These are phyloP conservation scores for Drosophila meridionalis DNA, from an alignment of 2,888 invertebrate genomes.

Conservation along the genomic window DNA sequence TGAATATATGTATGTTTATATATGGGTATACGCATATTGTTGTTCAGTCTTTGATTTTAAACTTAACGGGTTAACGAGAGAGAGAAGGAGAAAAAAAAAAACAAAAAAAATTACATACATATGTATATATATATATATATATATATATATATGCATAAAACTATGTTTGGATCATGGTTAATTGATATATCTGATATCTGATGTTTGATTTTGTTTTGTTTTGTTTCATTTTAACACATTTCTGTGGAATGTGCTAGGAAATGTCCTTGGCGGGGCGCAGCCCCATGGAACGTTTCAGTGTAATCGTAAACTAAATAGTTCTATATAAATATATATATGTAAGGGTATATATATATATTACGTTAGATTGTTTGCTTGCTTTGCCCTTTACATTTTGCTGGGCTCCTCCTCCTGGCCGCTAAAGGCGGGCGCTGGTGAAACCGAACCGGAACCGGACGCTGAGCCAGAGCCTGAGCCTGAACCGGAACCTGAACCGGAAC, in stretches of 20 bases:
- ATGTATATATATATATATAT: slow-evolving; percentile 19
- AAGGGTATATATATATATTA: slow-evolving; percentile 6
- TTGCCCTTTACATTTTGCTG: slow-evolving; percentile 36
- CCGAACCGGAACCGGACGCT: slow-evolving; percentile 45
- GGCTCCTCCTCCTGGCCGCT: slow-evolving; percentile 50
- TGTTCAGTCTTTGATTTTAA: slow-evolving; percentile 75
- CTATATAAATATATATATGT: slow-evolving; percentile 20
- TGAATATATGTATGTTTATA: slow-evolving; percentile 30
- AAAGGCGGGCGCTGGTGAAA: slow-evolving; percentile 43
- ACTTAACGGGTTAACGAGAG: slow-evolving; percentile 69
- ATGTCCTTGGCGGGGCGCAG: slow-evolving; percentile 53
- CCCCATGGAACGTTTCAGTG: slow-evolving; percentile 61
- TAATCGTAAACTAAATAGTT: slow-evolving; percentile 37
- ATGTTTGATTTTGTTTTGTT: slow-evolving; percentile 22
- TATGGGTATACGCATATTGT: slow-evolving; percentile 58
- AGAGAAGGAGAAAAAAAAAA: slow-evolving; percentile 28
- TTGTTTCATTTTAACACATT: slow-evolving; percentile 26
- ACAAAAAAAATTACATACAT: slow-evolving; percentile 27
- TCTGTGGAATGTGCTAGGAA: slow-evolving; percentile 57
- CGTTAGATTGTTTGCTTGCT: slow-evolving; percentile 11
- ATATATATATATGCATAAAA: slow-evolving; percentile 26
- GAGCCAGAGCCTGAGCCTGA: slow-evolving; percentile 27
- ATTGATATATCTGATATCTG: slow-evolving; percentile 24
- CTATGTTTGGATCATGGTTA: slow-evolving; percentile 45
- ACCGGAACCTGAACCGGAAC: slow-evolving; percentile 8